Conservation (phyloP, 2,888 invertebrate genomes). For the Trissolcus brochymenae region DNA sequence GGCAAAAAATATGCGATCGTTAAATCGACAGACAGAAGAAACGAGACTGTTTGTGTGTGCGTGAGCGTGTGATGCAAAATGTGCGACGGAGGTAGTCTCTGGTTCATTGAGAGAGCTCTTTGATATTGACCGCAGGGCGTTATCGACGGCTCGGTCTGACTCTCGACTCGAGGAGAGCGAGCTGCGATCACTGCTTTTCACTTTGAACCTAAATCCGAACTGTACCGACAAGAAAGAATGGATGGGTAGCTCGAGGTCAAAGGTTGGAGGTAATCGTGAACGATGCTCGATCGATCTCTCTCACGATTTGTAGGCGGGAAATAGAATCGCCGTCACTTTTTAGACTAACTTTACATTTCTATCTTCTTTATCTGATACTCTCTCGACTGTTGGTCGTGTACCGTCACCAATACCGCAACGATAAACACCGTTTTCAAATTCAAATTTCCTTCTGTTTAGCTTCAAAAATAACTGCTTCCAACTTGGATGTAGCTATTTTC, state of each 20-base stretch:
- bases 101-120: slow-evolving; percentile 56
- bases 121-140: slow-evolving; percentile 59
- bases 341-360: not conserved
- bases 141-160: slow-evolving; percentile 51
- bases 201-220: slow-evolving; percentile 57
- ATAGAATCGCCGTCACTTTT: slow-evolving; percentile 27
- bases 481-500: too few species aligned
- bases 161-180: slow-evolving; percentile 37
- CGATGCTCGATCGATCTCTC: slow-evolving; percentile 59
- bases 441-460: too few species aligned
- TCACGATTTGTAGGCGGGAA: slow-evolving; percentile 57
- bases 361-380: not conserved
- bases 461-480: too few species aligned
- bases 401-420: not conserved
- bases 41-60: slow-evolving; percentile 6
- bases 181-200: slow-evolving; percentile 55
- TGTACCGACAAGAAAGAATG: slow-evolving; percentile 44
- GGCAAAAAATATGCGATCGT: slow-evolving; percentile 38
- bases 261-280: slow-evolving; percentile 57
- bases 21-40: slow-evolving; percentile 44
- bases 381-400: not conserved
- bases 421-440: too few species aligned
- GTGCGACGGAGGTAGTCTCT: slow-evolving; percentile 35
- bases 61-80: slow-evolving; percentile 33
- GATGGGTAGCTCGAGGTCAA: slow-evolving; percentile 53